Conservation (phyloP, 2,888 invertebrate genomes). For the Hermodice carunculata region DNA sequence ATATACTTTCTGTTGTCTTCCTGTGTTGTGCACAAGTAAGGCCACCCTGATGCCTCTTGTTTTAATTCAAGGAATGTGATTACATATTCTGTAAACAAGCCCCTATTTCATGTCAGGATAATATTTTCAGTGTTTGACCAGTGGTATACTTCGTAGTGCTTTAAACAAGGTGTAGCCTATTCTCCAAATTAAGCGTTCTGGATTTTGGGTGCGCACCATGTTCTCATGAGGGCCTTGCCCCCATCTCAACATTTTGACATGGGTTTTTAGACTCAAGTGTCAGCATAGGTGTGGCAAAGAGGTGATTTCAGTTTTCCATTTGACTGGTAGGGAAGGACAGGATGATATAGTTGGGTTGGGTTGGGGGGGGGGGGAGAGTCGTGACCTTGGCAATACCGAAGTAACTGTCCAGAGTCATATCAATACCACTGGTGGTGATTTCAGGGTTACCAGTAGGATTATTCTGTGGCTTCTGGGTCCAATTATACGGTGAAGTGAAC, state of each 20-base stretch:
- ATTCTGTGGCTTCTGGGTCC: no score
- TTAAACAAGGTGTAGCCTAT: slow-evolving; percentile 58
- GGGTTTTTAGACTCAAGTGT: slow-evolving; percentile 40
- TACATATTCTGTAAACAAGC: slow-evolving; percentile 58
- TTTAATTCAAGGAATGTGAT: slow-evolving; percentile 51
- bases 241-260: slow-evolving; percentile 58
- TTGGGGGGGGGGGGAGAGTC: slow-evolving; percentile 50
- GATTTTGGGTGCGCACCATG: slow-evolving; percentile 64
- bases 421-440: slow-evolving; percentile 46
- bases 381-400: slow-evolving; percentile 49
- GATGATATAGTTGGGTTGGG: slow-evolving; percentile 51
- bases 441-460: slow-evolving; percentile 48
- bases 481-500: no score
- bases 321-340: slow-evolving; percentile 53
- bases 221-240: slow-evolving; percentile 50
- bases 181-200: slow-evolving; percentile 52
- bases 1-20: slow-evolving; percentile 44
- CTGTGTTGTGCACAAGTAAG: slow-evolving; percentile 34
- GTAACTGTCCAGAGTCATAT: slow-evolving; percentile 38
- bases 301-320: slow-evolving; percentile 59
- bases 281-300: slow-evolving; percentile 59
- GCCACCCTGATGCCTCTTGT: slow-evolving; percentile 50
- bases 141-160: slow-evolving; percentile 61
- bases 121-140: slow-evolving; percentile 46
- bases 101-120: slow-evolving; percentile 28